Percentiles rank a stretch among this genome's conserved stretches.
These are phyloP conservation scores for Phalangium opilio DNA, from an alignment of 2,888 invertebrate species.

Conservation along the genomic window DNA sequence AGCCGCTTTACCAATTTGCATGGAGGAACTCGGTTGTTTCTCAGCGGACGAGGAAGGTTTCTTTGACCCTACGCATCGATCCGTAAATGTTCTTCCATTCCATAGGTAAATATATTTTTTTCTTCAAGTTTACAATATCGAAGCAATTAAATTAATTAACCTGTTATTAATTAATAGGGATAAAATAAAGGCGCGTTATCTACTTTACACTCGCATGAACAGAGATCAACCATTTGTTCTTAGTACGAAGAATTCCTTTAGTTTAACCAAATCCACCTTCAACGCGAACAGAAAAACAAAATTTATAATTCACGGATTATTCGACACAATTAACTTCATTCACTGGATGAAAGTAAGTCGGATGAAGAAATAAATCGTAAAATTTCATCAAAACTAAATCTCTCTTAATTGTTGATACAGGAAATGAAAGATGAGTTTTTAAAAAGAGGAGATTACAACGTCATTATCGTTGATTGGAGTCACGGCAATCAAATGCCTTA, in stretches of 20 bases:
- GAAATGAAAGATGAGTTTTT: constrained; percentile 8
- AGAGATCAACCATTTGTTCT: too few relatives aligned
- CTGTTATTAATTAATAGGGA: too few relatives aligned
- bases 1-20: constrained; percentile 2
- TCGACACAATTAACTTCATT: constrained; percentile 17
- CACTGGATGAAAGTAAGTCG: constrained; percentile 17
- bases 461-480: constrained; percentile 20
- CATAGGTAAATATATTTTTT: constrained; percentile 9
- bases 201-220: too few relatives aligned
- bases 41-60: constrained; percentile 13
- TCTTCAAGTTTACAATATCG: too few relatives aligned
- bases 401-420: not conserved
- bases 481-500: constrained; percentile 20
- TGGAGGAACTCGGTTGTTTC: constrained; percentile 13
- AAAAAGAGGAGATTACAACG: constrained; percentile 12
- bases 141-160: too few relatives aligned
- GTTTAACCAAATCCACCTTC: constrained; percentile 9
- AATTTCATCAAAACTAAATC: too few relatives aligned
- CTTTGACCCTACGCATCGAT: constrained; percentile 13
- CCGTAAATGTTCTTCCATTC: constrained; percentile 16
- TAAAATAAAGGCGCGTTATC: too few relatives aligned
- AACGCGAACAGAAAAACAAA: constrained; percentile 9
- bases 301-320: constrained; percentile 20
- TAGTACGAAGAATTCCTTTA: not conserved
- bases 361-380: too few relatives aligned